These are phyloP conservation scores for Euclidia mi DNA, from an alignment of 2,888 invertebrate genomes.

Conservation along the genomic window DNA sequence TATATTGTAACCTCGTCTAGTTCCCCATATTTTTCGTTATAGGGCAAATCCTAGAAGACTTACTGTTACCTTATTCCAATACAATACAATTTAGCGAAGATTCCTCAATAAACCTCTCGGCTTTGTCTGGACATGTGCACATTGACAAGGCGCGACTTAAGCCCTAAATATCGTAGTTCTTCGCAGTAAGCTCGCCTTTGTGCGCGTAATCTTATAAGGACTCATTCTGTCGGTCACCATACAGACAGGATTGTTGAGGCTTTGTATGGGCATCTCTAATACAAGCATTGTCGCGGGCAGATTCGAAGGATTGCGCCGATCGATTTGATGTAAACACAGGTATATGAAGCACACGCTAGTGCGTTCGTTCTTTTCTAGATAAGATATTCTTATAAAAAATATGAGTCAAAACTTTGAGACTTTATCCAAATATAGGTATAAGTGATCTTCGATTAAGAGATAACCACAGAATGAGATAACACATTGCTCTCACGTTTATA, in stretches of 20 bases:
- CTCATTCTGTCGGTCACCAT: constrained; percentile 74
- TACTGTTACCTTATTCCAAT: not conserved
- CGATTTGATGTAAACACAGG: constrained; percentile 5
- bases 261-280: constrained; percentile 87
- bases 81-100: constrained; percentile 24
- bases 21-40: no score
- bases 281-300: constrained; percentile 62
- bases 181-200: constrained; percentile 80
- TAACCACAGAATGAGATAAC: no score
- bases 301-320: constrained; percentile 20
- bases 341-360: not conserved
- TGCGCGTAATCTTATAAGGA: constrained; percentile 75
- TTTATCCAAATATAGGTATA: no score
- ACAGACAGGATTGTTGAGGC: constrained; percentile 68
- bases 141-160: constrained; percentile 74
- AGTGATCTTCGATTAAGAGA: no score
- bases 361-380: no score
- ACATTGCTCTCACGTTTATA: no score
- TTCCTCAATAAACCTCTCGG: constrained; percentile 47
- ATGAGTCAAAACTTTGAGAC: no score
- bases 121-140: constrained; percentile 41
- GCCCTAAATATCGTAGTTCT: constrained; percentile 77
- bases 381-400: no score
- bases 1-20: no score
- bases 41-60: no score